Percentiles rank a stretch among this genome's conserved stretches.
These are phyloP conservation scores for Takifugu bimaculatus DNA, from an alignment of 2,113 vertebrate species.

Conservation along the genomic window DNA sequence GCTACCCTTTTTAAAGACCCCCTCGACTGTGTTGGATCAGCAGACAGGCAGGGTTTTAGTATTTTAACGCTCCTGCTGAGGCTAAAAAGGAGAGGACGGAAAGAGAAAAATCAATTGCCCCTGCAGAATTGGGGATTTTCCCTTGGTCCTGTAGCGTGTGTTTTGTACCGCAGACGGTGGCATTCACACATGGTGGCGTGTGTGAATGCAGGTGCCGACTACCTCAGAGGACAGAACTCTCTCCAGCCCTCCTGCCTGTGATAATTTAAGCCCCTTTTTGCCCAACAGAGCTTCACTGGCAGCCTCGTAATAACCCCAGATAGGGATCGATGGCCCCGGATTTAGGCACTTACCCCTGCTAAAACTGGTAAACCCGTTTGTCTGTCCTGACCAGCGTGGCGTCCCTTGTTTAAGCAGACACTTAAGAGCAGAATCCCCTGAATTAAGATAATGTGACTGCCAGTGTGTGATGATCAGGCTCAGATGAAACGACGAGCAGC, in stretches of 20 bases:
- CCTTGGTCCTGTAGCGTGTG: conserved; percentile 77
- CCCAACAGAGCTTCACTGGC: conserved; percentile 47
- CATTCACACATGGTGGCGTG: conserved; percentile 21
- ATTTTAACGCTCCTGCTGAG: conserved; percentile 92
- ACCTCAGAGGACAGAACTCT: conserved; percentile 52
- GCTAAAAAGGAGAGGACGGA: conserved; percentile 82
- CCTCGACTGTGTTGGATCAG: conserved; percentile 88
- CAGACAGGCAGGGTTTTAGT: conserved; percentile 92
- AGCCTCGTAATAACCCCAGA: conserved; percentile 64
- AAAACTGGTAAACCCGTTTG: conserved; percentile 69
- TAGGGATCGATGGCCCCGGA: conserved; percentile 62
- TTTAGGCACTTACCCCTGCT: conserved; percentile 69
- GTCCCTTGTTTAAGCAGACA: conserved; percentile 62
- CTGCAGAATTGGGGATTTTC: conserved; percentile 76
- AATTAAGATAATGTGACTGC: conserved; percentile 74
- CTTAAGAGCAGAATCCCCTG: conserved; percentile 59
- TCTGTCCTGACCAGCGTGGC: conserved; percentile 52
- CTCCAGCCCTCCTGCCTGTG: conserved; percentile 42
- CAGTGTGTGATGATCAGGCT: conserved; percentile 63
- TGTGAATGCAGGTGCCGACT: conserved; percentile 62
- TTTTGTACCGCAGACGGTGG: conserved; percentile 61
- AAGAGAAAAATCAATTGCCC: conserved; percentile 86
- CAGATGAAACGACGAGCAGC: conserved; percentile 63
- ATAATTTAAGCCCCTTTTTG: conserved; percentile 57
- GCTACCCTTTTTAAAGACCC: conserved; percentile 68